phyloP scores from a whole-genome alignment of 2,113 vertebrate genomes.

The Malurus alboscapulatus region DNA sequence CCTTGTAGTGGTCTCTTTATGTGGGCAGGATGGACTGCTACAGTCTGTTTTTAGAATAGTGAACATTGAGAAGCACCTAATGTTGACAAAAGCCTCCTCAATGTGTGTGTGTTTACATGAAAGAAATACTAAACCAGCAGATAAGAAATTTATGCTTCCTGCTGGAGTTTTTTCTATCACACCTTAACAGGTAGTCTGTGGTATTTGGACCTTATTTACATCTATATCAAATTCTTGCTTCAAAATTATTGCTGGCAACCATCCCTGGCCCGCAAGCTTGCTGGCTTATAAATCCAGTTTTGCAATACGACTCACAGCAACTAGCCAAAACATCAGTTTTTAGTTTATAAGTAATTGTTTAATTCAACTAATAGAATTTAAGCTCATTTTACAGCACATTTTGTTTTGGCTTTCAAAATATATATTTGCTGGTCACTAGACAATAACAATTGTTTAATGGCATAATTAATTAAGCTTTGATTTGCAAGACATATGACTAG shows the following conservation, averaged over 20 bases:
- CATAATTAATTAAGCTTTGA: background rate
- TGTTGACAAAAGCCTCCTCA: background rate
- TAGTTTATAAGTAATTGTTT: background rate
- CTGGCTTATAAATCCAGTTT: background rate
- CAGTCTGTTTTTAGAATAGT: background rate
- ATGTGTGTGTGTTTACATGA: background rate
- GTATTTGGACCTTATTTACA: background rate
- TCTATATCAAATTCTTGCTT: background rate
- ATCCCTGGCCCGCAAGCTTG: background rate
- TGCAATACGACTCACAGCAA: background rate
- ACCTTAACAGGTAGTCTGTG: background rate
- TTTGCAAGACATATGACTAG: background rate
- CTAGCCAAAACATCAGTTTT: background rate
- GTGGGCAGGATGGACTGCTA: background rate
- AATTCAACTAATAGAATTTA: background rate
- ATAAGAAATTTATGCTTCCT: background rate
- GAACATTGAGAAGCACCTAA: background rate
- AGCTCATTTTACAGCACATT: background rate
- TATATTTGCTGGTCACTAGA: background rate
- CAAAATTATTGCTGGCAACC: background rate
- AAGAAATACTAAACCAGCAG: background rate
- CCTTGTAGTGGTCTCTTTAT: background rate
- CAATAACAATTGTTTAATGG: background rate
- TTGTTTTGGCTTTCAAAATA: conserved; percentile 1
- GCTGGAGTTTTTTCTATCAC: background rate